phyloP scores from a whole-genome alignment of 2,888 invertebrate species.

The Synergus laeviventris region DNA sequence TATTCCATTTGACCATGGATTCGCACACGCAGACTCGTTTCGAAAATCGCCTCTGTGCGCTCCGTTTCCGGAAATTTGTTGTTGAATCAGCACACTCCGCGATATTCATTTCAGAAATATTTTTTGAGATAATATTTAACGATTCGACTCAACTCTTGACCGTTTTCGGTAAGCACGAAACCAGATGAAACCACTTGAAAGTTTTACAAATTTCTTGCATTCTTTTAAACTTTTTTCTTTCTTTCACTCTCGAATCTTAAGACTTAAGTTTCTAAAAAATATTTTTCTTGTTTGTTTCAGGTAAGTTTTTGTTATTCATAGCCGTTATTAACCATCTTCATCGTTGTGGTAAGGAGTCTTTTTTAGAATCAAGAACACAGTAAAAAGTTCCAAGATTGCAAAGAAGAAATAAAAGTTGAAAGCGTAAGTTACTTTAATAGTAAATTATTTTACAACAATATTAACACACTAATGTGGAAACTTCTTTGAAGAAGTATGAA shows the following conservation, averaged over 20 bases:
- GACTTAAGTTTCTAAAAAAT: not conserved
- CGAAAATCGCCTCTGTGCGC: not conserved
- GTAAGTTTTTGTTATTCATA: constrained; percentile 20
- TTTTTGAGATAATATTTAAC: too few species aligned
- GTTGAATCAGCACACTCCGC: not conserved
- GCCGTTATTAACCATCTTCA: not conserved
- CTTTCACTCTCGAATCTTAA: not conserved
- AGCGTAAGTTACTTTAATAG: not conserved
- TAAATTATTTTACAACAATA: not conserved
- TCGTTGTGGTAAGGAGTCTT: not conserved
- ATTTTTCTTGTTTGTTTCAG: constrained; percentile 21
- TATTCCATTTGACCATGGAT: constrained; percentile 70
- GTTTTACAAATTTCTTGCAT: too few species aligned
- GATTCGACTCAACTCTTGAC: too few species aligned
- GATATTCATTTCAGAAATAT: not conserved
- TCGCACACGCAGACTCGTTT: constrained; percentile 54
- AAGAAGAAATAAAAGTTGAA: not conserved
- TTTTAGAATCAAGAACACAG: not conserved
- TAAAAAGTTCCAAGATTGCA: not conserved
- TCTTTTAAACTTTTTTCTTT: too few species aligned
- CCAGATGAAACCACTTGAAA: too few species aligned
- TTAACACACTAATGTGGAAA: not conserved
- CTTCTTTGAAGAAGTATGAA: not conserved
- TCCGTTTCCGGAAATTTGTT: not conserved
- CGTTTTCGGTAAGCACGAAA: too few species aligned